Evolutionary conservation across 2,888 invertebrate species (phyloP).

Genomic region (Drosophila anomalipes): DNA sequence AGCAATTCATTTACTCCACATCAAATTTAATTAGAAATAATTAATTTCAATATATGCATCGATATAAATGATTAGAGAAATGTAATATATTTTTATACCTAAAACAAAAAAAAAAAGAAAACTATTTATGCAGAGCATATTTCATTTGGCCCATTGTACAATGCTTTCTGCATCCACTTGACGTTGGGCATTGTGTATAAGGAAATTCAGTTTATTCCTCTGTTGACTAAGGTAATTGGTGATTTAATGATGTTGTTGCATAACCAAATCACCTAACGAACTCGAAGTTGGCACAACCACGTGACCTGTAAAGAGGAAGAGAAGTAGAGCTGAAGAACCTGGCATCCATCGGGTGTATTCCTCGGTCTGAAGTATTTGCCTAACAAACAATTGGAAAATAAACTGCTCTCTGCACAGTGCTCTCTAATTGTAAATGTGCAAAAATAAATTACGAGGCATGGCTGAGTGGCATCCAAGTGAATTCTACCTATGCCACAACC

Average conservation of each 20-base stretch:
- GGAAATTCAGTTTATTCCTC: conserved; percentile 78
- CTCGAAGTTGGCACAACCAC: conserved; percentile 43
- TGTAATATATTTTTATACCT: not conserved
- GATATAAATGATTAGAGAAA: not conserved
- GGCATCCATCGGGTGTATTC: conserved; percentile 36
- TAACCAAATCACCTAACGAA: conserved; percentile 80
- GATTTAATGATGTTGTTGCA: conserved; percentile 80
- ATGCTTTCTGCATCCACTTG: conserved; percentile 49
- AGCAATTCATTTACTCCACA: not conserved
- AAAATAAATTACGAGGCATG: conserved; percentile 75
- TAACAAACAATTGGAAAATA: conserved; percentile 76
- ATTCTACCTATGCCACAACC: conserved; percentile 28
- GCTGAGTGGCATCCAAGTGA: conserved; percentile 32
- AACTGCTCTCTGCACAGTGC: conserved; percentile 54
- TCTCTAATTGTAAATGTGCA: conserved; percentile 78
- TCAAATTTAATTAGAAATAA: not conserved
- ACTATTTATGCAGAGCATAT: not conserved
- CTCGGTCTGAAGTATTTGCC: conserved; percentile 72
- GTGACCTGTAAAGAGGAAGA: not conserved
- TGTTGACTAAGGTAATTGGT: conserved; percentile 80
- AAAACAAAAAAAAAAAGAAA: not conserved
- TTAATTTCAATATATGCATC: not conserved
- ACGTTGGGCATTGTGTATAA: conserved; percentile 60
- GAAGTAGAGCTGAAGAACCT: conserved; percentile 5
- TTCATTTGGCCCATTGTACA: conserved; percentile 33